Percentiles rank a stretch among this genome's conserved stretches.
Conservation (phyloP, 2,888 invertebrate genomes). For the Sphaerophoria rueppellii region DNA sequence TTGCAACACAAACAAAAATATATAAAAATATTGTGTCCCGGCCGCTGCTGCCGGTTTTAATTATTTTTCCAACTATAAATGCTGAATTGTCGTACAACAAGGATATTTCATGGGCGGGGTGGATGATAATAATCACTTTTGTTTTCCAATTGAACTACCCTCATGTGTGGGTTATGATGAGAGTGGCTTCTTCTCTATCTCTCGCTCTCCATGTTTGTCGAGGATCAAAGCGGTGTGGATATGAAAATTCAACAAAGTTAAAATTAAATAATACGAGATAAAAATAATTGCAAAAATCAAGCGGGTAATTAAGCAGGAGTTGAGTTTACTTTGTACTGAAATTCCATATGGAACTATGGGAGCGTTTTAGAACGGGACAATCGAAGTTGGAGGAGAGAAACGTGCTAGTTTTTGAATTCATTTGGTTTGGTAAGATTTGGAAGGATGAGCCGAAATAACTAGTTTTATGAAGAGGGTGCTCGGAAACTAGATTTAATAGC, state of each 20-base stretch:
- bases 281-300: conserved; percentile 73
- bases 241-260: conserved; percentile 29
- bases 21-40: conserved; percentile 10
- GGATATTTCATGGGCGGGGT: conserved; percentile 32
- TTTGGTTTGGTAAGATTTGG: conserved; percentile 1
- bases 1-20: conserved; percentile 13
- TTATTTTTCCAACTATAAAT: conserved; percentile 63
- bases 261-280: conserved; percentile 64
- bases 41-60: conserved; percentile 48
- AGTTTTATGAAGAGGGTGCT: neutral
- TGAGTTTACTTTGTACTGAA: conserved; percentile 1
- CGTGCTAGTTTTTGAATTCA: no score
- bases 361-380: no score
- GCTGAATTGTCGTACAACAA: conserved; percentile 34
- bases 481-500: conserved; percentile 34
- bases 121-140: conserved; percentile 52
- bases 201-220: neutral
- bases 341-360: no score
- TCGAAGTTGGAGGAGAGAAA: no score
- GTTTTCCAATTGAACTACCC: conserved; percentile 62
- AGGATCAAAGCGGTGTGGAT: conserved; percentile 5
- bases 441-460: conserved; percentile 11
- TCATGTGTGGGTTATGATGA: conserved; percentile 36
- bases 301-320: conserved; percentile 70
- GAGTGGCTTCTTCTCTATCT: neutral